These are phyloP conservation scores for Myotis findleyi DNA, from an alignment of 2,797 vertebrate genomes.

Conservation along the genomic window DNA sequence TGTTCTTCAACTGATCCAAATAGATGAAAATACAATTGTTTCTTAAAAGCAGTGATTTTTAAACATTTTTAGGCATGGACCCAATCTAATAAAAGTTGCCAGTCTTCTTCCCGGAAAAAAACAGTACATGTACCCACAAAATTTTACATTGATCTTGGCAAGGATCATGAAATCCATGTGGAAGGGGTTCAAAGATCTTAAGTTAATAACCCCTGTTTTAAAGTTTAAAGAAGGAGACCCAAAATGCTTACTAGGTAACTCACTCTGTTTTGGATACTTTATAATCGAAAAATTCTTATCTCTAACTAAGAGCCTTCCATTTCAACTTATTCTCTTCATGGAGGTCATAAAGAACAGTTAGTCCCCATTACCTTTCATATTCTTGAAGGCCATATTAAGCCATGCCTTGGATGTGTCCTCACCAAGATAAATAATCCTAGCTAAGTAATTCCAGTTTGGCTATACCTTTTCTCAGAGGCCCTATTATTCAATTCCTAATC, in stretches of 20 bases:
- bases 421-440: slow-evolving; percentile 78
- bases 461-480: slow-evolving; percentile 78
- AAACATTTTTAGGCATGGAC: background rate
- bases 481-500: slow-evolving; percentile 80
- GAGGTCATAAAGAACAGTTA: slow-evolving; percentile 66
- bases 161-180: background rate
- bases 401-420: slow-evolving; percentile 73
- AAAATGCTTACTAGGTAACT: slow-evolving; percentile 48
- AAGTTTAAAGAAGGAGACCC: slow-evolving; percentile 50
- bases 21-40: slow-evolving; percentile 48
- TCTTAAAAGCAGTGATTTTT: slow-evolving; percentile 25
- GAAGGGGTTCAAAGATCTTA: background rate
- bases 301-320: slow-evolving; percentile 53
- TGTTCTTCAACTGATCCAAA: slow-evolving; percentile 21
- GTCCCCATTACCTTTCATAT: slow-evolving; percentile 69
- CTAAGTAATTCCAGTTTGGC: slow-evolving; percentile 77
- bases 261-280: slow-evolving; percentile 44
- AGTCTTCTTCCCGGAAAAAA: slow-evolving; percentile 10
- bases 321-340: slow-evolving; percentile 57
- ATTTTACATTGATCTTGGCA: slow-evolving; percentile 10
- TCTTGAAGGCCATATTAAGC: slow-evolving; percentile 70
- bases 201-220: background rate
- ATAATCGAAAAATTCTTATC: slow-evolving; percentile 69
- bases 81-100: slow-evolving; percentile 37
- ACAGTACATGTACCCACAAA: background rate